Base-by-base conservation (phyloP, 2,888 invertebrate genomes). In the Micropterix aruncella region DNA sequence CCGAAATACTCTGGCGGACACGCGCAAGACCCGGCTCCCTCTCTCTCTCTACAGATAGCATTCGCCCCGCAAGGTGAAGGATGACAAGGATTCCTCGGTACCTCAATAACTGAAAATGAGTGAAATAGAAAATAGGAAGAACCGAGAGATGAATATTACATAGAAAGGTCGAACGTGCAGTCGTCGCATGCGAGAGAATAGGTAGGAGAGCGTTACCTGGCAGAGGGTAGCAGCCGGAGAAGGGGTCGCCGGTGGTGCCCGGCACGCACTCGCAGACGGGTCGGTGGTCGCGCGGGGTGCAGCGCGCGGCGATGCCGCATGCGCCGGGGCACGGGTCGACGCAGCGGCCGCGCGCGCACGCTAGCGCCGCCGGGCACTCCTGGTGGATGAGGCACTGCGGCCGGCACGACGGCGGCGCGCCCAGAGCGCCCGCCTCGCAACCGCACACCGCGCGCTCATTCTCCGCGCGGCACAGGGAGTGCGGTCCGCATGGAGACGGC, bases 11-110 rank as follows among this genome's bases (percentile, higher is more conserved):
- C 80, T 48, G 78, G 74, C 54, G 81, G 61, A 62, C 88, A 88
- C 53, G 76, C 68, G 62, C 88, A 88, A 51, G 85, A 80, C 55
- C 83, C 85, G 52, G 80, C 83, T 57, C 80, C 80, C 57, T 80
- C 79, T 54, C 73, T 70, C 66, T 83, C 82, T 56, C 77, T 77
- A 63, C 89, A 89, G 50, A 82, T 64, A 42, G 88, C 81, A 63
- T 87, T 88, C 46, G 82, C 69, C 51, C 87, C 88, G 61, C 87
- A 88, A 43, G 86, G 86, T 51, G 80, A 79, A 52, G 84, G 83
- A 62, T 78, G 77, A 63, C 87, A 87, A 51, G 86, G 84, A 58
- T 81, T 77, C 59, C 66, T 74, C 56, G 75, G 79, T 56, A 65
- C 66, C 57, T 78, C 80, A 67, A 66, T 56, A 59, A 58, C 70